Evolutionary conservation across 1,140 invertebrate genomes (phyloP), one percentile per base, ranked within the genome.

Genomic region (Dendroctonus ponderosae): DNA sequence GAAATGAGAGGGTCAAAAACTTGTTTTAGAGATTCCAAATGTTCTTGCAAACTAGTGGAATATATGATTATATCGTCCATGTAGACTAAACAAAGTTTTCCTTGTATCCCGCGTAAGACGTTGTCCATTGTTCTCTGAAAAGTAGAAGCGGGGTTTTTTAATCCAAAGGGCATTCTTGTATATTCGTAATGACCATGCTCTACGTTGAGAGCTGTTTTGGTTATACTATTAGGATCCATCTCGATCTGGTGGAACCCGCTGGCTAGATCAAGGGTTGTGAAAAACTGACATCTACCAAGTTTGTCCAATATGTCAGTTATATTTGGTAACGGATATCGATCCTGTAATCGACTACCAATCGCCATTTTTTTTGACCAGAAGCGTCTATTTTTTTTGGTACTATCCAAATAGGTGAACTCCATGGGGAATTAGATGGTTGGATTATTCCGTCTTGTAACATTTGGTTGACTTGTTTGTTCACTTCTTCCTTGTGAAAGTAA

Each of bases 191-290:
- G 62, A 7, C 62, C 52, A 26, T 64, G n/a, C 60, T 64, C 62
- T 0, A 0, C 42, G 40, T 60, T 60, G 15, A 60, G 60, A 8
- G 54, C 54, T 5, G 51, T 60, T 60, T 60, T 60, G 0, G 70
- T 44, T n/a, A 42, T 72, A 62, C 75, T 73, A 11, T 46, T 14
- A 5, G 9, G 5, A 14, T 12, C 50, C 61, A 67, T 66, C 39
- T 67, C 61, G n/a, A 67, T 67, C 70, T 85, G 82, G 71, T 77
- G 80, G 71, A 80, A 85, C 3, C 82, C 83, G 48, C 66, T 75
- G 0, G 67, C 69, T 5, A 81, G 51, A 72, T n/a, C n/a, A n/a
- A n/a, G n/a, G n/a, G n/a, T n/a, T n/a, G n/a, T n/a, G n/a, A n/a
- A n/a, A n/a, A n/a, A n/a, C 57, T 69, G 70, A 85, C 82, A 7